Evolutionary conservation across 2,797 vertebrate genomes (phyloP).

Genomic region (Acanthurus tractus): DNA sequence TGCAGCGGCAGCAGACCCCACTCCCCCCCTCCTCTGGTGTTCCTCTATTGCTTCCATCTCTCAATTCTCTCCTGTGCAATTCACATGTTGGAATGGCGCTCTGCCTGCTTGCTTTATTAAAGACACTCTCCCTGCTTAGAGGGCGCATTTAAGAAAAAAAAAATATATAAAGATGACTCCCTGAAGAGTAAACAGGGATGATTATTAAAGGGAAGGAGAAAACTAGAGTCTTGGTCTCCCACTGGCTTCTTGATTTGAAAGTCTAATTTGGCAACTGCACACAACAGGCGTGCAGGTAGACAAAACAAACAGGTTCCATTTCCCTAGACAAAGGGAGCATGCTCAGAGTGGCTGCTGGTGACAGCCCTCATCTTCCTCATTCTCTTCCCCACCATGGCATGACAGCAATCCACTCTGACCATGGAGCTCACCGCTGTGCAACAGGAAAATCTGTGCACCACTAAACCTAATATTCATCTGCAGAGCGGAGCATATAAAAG

Average conservation of each 20-base stretch:
- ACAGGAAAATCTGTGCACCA: slow-evolving; percentile 67
- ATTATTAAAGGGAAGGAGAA: slow-evolving; percentile 88
- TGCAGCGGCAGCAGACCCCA: slow-evolving; percentile 72
- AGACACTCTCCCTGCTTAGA: slow-evolving; percentile 83
- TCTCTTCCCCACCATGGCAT: slow-evolving; percentile 63
- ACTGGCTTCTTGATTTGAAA: slow-evolving; percentile 88
- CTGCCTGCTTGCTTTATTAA: slow-evolving; percentile 86
- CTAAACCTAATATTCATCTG: slow-evolving; percentile 57
- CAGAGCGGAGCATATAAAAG: slow-evolving; percentile 54
- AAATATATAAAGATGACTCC: slow-evolving; percentile 86
- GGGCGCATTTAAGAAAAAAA: slow-evolving; percentile 82
- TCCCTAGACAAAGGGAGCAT: slow-evolving; percentile 79
- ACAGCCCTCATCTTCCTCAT: slow-evolving; percentile 75
- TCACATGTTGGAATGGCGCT: slow-evolving; percentile 80
- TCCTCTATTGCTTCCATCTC: slow-evolving; percentile 84
- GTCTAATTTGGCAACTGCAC: slow-evolving; percentile 87
- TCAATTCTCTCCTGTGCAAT: slow-evolving; percentile 84
- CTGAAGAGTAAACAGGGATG: slow-evolving; percentile 89
- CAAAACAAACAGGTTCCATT: slow-evolving; percentile 86
- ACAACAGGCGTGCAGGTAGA: slow-evolving; percentile 86
- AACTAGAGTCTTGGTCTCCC: slow-evolving; percentile 85
- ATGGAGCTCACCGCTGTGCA: slow-evolving; percentile 68
- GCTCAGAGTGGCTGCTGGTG: slow-evolving; percentile 77
- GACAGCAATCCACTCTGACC: slow-evolving; percentile 76
- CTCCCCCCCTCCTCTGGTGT: slow-evolving; percentile 66